phyloP scores from a whole-genome alignment of 2,888 invertebrate genomes.

The Patella caerulea region DNA sequence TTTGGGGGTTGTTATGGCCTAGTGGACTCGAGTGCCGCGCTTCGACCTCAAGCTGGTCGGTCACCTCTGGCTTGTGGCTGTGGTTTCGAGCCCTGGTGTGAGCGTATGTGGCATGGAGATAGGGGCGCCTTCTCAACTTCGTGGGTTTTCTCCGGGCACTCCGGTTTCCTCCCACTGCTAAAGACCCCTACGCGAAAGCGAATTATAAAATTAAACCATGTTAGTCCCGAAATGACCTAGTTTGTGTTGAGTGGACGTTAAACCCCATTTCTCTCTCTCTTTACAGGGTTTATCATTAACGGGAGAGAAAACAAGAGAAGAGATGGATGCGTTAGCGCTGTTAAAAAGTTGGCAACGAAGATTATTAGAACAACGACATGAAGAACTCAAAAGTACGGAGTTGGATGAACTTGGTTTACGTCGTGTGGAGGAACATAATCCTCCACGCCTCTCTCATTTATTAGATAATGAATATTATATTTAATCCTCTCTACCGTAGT shows the following conservation, averaged over 20 bases:
- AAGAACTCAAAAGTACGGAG: neutral
- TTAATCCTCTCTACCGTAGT: neutral
- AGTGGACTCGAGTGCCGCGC: no score
- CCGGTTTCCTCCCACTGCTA: no score
- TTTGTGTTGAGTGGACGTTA: no score
- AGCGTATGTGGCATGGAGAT: no score
- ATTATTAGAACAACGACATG: neutral
- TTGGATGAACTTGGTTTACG: constrained; percentile 6
- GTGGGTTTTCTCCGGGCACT: no score
- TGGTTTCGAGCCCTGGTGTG: no score
- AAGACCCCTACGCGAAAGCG: no score
- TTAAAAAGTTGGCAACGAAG: constrained; percentile 2
- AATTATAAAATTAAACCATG: no score
- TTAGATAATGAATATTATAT: neutral
- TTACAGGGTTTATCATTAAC: neutral
- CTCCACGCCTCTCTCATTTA: neutral
- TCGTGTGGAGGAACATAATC: neutral
- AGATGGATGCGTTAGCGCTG: constrained; percentile 1
- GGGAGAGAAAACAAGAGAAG: neutral
- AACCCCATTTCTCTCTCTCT: neutral
- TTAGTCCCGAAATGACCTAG: no score
- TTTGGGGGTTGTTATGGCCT: neutral
- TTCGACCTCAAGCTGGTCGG: no score
- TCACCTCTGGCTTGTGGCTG: no score
- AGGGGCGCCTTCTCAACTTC: no score